These are phyloP conservation scores for Graphium colonna DNA, from an alignment of 2,888 invertebrate genomes.

Conservation along the genomic window DNA sequence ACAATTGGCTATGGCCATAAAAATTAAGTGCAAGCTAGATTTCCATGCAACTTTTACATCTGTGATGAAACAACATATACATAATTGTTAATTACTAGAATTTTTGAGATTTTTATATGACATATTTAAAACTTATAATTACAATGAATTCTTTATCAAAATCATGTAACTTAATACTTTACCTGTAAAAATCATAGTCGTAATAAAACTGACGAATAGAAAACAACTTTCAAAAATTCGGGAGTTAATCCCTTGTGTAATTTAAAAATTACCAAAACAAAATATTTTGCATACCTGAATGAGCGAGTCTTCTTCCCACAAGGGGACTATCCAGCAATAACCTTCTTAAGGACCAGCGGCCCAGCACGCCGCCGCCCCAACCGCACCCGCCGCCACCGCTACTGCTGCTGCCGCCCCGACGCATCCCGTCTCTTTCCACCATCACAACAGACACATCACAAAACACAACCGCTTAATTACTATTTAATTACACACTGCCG, in stretches of 20 bases:
- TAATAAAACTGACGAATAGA: no score
- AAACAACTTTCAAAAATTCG: no score
- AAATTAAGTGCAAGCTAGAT: conserved; percentile 27
- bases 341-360: conserved; percentile 84
- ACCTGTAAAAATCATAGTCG: no score
- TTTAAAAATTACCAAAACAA: no score
- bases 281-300: no score
- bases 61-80: no score
- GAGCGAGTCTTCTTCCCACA: conserved; percentile 82
- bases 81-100: no score
- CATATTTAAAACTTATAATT: no score
- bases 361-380: conserved; percentile 70
- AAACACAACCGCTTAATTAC: conserved; percentile 38
- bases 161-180: no score
- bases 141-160: no score
- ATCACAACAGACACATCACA: conserved; percentile 64
- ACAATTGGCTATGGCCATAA: conserved; percentile 38
- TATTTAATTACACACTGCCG: conserved; percentile 48
- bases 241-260: no score
- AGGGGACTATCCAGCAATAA: conserved; percentile 86
- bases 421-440: conserved; percentile 68
- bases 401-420: conserved; percentile 55
- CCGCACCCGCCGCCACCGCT: conserved; percentile 51
- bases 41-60: conserved; percentile 21
- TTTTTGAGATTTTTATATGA: no score